Evolutionary conservation across 2,113 vertebrate genomes (phyloP).

Genomic region (Pithys albifrons): DNA sequence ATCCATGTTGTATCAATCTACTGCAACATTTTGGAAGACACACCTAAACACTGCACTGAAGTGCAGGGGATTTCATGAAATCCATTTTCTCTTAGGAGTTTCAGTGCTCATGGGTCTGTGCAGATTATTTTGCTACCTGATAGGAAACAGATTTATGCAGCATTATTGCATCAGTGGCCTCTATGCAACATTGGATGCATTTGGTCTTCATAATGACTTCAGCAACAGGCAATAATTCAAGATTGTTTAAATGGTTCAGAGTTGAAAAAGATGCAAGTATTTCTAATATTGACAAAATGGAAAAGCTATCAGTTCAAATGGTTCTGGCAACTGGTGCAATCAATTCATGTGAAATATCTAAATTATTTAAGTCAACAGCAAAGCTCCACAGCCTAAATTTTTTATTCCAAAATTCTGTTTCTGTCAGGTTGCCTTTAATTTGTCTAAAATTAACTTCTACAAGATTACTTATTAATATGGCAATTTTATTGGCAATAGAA

Average conservation of each 20-base stretch:
- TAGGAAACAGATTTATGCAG: background rate
- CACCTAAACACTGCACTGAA: background rate
- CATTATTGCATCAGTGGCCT: background rate
- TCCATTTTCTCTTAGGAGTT: background rate
- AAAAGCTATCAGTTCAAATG: background rate
- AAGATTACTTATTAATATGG: background rate
- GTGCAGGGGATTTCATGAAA: background rate
- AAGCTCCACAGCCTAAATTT: background rate
- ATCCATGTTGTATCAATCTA: too few relatives aligned
- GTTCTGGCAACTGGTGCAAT: background rate
- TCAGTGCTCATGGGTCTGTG: background rate
- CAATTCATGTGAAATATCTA: background rate
- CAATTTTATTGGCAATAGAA: background rate
- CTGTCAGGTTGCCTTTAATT: background rate
- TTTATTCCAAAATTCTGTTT: background rate
- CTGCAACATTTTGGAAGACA: background rate
- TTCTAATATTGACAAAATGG: background rate
- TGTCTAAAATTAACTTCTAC: background rate
- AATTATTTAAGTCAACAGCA: background rate
- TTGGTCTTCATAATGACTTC: background rate
- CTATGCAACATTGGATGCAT: background rate
- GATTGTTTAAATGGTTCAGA: background rate
- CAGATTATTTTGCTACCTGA: background rate
- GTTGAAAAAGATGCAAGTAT: background rate
- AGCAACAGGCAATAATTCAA: background rate